Base-by-base conservation (phyloP, 2,888 invertebrate genomes). In the Phyllotreta striolata region DNA sequence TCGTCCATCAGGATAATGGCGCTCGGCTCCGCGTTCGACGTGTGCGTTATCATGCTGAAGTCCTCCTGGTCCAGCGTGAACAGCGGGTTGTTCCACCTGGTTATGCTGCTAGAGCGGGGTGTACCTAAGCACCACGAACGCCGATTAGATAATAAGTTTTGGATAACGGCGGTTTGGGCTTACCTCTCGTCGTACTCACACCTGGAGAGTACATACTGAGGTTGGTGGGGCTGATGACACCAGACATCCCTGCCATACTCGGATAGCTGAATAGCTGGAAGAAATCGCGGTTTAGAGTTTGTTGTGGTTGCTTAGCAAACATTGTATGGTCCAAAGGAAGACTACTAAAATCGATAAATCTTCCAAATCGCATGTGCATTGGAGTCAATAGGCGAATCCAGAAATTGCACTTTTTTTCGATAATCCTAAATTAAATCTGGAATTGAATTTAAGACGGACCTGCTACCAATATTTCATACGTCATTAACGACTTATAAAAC, bases 191-290 rank as follows among this genome's bases (percentile, higher is more conserved):
- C 71, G 89, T 87, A 76, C 88, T 88, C 73, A 88, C 86, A 71
- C 87, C 85, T 70, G 91, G 89, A 66, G 93, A 92, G 79, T 94
- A 91, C 79, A 94, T 86, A 80, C 91, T 92, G 78, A 94, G 86
- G 79, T 93, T 93, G 76, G 93, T 93, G 74, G 94, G 93, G 79
- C 92, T 93, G 80, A 94, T 92, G 75, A 93, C 92, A 71, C 93
- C 93, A 79, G 93, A 89, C 86, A 92, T 91, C 78, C 94, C 92
- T 78, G 92, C 91, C 78, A 93, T 88, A 77, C 89, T 90, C 70
- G 95, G 92, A 84, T 96, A 96, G 74, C 93, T 94, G 85, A 96
- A 94, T 77, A 97, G 90, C 96, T 96, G 86, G 9, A 81, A 81
- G 40, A 60, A 55, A 13, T 13, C 34, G 5, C 40, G 3, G 34